Evolutionary conservation across 23 tunicate species (phyloP).

Genomic region (Ciona savignyi): DNA sequence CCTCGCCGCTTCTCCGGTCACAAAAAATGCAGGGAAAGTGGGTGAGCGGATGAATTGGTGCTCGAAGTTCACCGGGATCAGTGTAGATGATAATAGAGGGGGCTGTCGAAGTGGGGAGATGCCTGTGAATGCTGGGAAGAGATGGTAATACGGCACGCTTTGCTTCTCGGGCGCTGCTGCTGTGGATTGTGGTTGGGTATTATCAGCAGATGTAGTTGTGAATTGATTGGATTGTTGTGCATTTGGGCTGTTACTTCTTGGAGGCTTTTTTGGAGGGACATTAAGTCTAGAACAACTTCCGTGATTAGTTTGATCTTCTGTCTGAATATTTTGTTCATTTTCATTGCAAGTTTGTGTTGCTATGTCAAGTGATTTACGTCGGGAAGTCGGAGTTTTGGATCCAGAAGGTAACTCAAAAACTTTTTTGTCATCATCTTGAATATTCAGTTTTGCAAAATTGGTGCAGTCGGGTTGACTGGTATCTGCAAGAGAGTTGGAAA

Average conservation of each 20-base stretch:
- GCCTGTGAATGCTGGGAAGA: conserved; percentile 14
- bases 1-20: neutral
- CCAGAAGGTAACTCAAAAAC: neutral
- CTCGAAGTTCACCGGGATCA: conserved; percentile 11
- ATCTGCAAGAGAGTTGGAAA: neutral
- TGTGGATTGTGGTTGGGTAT: neutral
- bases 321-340: neutral
- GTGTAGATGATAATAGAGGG: conserved; percentile 17
- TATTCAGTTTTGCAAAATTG: neutral
- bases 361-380: conserved; percentile 2
- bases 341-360: conserved; percentile 2
- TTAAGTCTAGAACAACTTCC: neutral
- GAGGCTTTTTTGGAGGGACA: conserved; percentile 55
- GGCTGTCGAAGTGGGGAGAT: conserved; percentile 25
- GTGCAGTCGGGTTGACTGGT: neutral
- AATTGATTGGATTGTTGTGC: neutral
- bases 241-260: conserved; percentile 41
- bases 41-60: conserved; percentile 14
- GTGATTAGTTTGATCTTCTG: neutral
- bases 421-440: neutral
- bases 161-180: neutral
- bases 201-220: neutral
- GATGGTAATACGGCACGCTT: conserved; percentile 23
- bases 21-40: conserved; percentile 3
- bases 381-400: neutral